phyloP scores from a whole-genome alignment of 2,113 vertebrate species.

The Marmota monax region DNA sequence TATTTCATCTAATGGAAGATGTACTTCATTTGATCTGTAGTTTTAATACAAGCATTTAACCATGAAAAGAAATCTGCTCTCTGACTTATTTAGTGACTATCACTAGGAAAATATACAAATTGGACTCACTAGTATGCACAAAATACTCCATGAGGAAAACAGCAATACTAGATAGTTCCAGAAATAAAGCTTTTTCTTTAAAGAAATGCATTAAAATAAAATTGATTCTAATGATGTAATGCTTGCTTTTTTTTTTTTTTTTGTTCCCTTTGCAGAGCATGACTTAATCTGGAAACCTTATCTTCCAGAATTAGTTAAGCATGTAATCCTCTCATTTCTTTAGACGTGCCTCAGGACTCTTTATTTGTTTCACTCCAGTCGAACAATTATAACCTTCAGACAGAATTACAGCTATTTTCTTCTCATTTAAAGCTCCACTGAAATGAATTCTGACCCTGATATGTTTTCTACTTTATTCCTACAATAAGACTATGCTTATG shows the following conservation, averaged over 20 bases:
- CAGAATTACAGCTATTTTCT: slow-evolving; percentile 43
- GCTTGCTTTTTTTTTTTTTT: not conserved
- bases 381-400: slow-evolving; percentile 60
- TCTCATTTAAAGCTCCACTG: slow-evolving; percentile 13
- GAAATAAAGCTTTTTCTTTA: slow-evolving; percentile 59
- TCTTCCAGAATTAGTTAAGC: slow-evolving; percentile 70
- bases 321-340: slow-evolving; percentile 66
- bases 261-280: not conserved
- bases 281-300: slow-evolving; percentile 64
- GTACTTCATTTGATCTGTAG: not conserved
- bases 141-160: slow-evolving; percentile 10
- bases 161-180: not conserved
- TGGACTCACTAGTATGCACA: not conserved
- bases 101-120: not conserved
- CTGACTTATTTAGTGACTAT: slow-evolving; percentile 32
- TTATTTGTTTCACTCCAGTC: slow-evolving; percentile 50
- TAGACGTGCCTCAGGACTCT: slow-evolving; percentile 61
- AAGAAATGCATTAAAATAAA: slow-evolving; percentile 58
- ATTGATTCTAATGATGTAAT: slow-evolving; percentile 48
- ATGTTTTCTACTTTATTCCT: not conserved
- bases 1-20: not conserved
- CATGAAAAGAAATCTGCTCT: not conserved
- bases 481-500: not conserved
- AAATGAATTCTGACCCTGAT: slow-evolving; percentile 8
- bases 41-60: slow-evolving; percentile 40